phyloP scores from a whole-genome alignment of 53 echinoderm and acorn worm genomes.

The Holothuria scabra region DNA sequence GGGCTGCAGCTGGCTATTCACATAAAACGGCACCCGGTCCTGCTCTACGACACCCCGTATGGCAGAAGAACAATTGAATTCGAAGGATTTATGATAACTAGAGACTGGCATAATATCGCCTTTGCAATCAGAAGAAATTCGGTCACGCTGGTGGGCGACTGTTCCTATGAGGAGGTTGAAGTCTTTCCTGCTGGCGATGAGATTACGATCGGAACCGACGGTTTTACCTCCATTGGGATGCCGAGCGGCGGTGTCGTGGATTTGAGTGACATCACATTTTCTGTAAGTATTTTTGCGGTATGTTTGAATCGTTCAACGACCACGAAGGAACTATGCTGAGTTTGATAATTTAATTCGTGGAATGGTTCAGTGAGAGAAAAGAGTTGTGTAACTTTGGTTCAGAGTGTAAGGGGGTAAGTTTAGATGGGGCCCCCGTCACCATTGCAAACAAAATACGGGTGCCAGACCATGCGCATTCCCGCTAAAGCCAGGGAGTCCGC shows the following conservation, averaged over 20 bases:
- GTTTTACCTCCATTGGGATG: conserved; percentile 60
- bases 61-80: conserved; percentile 22
- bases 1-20: conserved; percentile 73
- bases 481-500: too few species aligned
- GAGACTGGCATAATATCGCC: conserved; percentile 75
- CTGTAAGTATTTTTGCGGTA: conserved; percentile 22
- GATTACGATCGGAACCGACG: conserved; percentile 45
- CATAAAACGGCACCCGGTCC: conserved; percentile 60
- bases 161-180: conserved; percentile 44
- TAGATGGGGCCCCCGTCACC: too few species aligned
- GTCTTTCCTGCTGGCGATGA: conserved; percentile 40
- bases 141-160: conserved; percentile 76
- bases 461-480: too few species aligned
- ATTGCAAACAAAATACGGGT: too few species aligned
- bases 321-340: too few species aligned
- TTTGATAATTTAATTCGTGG: too few species aligned
- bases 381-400: too few species aligned
- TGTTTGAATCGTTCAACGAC: too few species aligned
- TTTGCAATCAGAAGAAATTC: conserved; percentile 66
- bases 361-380: too few species aligned
- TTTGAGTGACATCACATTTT: not conserved
- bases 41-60: conserved; percentile 65
- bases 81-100: conserved; percentile 30
- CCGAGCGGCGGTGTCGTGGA: conserved; percentile 37
- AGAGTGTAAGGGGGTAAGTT: too few species aligned